These are phyloP conservation scores for Amblyteles armatorius DNA, from an alignment of 2,888 invertebrate genomes.

Conservation along the genomic window DNA sequence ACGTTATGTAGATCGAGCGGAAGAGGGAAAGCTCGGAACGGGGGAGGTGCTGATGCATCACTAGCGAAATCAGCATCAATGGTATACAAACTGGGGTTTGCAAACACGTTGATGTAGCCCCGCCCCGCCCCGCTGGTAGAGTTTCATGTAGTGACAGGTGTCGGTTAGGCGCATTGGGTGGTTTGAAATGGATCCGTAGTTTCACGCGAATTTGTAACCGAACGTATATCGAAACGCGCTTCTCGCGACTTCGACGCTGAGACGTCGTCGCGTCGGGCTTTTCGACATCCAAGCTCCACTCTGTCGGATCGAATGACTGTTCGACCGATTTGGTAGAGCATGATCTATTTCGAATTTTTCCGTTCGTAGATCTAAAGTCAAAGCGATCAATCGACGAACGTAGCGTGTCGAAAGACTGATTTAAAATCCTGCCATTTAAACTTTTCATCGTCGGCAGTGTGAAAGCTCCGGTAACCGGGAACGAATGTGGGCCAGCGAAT, in stretches of 20 bases:
- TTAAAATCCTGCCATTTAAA: slow-evolving; percentile 33
- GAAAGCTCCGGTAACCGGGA: background rate
- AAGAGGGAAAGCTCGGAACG: background rate
- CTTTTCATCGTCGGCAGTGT: background rate
- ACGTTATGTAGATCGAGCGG: background rate
- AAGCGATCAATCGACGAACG: slow-evolving; percentile 8
- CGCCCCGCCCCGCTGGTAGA: background rate
- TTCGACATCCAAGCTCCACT: slow-evolving; percentile 40
- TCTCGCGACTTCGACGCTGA: slow-evolving; percentile 15
- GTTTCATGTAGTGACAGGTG: slow-evolving; percentile 22
- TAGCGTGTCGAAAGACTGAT: background rate
- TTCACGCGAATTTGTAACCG: background rate
- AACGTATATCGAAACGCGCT: background rate
- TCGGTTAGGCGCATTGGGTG: background rate
- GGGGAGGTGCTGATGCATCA: background rate
- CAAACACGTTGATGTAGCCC: slow-evolving; percentile 23
- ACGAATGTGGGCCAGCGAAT: slow-evolving; percentile 34
- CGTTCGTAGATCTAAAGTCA: slow-evolving; percentile 1
- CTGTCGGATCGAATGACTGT: slow-evolving; percentile 30
- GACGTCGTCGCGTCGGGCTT: slow-evolving; percentile 40
- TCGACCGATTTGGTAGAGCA: background rate
- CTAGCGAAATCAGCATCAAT: slow-evolving; percentile 17
- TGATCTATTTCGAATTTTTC: slow-evolving; percentile 17
- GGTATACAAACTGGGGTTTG: background rate
- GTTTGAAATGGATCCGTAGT: background rate